Evolutionary conservation across 1,140 invertebrate genomes (phyloP), one percentile per base, ranked within the genome.

Genomic region (Scaptodrosophila lebanonensis): DNA sequence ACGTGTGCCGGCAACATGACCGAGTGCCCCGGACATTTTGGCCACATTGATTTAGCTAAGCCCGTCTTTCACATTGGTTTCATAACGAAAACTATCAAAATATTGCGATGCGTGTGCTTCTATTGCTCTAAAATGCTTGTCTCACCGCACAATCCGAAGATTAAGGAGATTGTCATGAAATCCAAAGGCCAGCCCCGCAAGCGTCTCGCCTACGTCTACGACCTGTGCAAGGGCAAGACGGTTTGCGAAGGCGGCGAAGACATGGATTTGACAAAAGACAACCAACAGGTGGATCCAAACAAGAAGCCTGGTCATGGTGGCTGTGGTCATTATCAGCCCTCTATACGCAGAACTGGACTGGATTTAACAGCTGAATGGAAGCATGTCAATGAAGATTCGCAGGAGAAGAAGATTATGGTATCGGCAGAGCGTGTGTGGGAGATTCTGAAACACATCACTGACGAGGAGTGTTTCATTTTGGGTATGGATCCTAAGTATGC

Each of bases 61-160:
- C 98, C 98, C 15, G 98, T 99, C 2, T 99, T 97, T 88, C 97
- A 99, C 87, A 93, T 98, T 86, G 98, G 97, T 38, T 99, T 99
- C 85, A 91, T 99, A 13, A 97, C 95, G 47, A 99, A 99, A 89
- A 97, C 94, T 0, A 95, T 99, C 32, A 99, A 99, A 89, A 93
- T 99, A 48, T 87, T 99, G 4, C 89, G 97, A 87, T 99, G 98
- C 88, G 97, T 99, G 11, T 99, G 98, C 86, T 99, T 98, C 86
- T 98, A 96, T 85, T 99, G 97, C 86, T 99, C 97, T 16, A 98
- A 98, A 88, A 88, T 99, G 56, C 89, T 99, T 30, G 95, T 98
- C 11, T 97, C 94, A 73, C 93, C 96, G n/a, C 95, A 93, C 62
- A 96, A 97, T 91, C 95, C 97, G 47, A 98, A 98, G 89, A 97